Base-by-base conservation (phyloP, 2,888 invertebrate genomes). In the Synergus umbraculus region DNA sequence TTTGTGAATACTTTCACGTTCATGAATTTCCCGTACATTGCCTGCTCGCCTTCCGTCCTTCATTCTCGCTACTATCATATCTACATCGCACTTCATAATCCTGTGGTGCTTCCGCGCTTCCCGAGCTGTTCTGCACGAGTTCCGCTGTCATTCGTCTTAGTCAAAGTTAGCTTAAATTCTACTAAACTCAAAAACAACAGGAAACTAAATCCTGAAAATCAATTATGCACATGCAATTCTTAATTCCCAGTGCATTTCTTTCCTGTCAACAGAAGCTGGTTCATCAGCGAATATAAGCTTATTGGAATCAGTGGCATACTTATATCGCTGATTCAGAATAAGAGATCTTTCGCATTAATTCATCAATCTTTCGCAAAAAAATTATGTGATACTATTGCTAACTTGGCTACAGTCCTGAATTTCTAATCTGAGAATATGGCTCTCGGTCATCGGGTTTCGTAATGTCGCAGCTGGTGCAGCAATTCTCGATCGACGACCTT, bases 41-140 rank as follows among this genome's bases (percentile, higher is more conserved):
- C 82, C 84, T 83, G 84, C 85, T 83, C 84, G 81, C 84, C 84
- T 85, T 85, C 85, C 86, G 83, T 85, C 85, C 86, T 84, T 85
- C 80, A 85, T 84, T 81, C 83, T 77, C 77, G 80, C 81, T 85
- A 86, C 89, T 90, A 88, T 90, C 89, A 86, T 85, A 88, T 88
- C 89, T 87, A 88, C 90, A 89, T 90, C 89, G 90, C 89, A 89
- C 89, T 89, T 90, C 89, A 89, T 90, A 90, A 88, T 86, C 87
- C 88, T 84, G 86, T 89, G 86, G 88, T 90, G 86, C 89, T 90
- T 89, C 89, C 84, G 86, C 86, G 89, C 88, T 86, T 86, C 88
- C 87, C 88, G 87, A 86, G 87, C 88, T 86, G 89, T 88, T 88
- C 10, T 46, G 86, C 86, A 87, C 85, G 69, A 79, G 69, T 44